phyloP scores from a whole-genome alignment of 2,113 vertebrate genomes.

The Glaucomys volans region DNA sequence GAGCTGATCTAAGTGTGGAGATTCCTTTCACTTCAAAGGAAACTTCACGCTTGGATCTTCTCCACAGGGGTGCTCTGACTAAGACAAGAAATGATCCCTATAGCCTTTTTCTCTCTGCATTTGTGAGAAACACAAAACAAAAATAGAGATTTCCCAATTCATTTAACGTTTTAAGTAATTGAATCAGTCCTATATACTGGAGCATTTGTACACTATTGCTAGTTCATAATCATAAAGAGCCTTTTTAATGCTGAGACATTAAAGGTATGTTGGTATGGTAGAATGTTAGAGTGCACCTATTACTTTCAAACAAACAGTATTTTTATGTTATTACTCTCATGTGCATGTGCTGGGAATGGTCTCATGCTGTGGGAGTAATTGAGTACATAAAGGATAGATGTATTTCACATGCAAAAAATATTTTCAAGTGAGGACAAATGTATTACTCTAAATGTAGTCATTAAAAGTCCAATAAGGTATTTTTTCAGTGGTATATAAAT shows the following conservation, averaged over 20 bases:
- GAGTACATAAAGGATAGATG: constrained; percentile 37
- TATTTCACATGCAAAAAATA: constrained; percentile 56
- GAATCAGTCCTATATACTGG: neutral
- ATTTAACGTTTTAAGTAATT: constrained; percentile 61
- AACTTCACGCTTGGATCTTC: constrained; percentile 72
- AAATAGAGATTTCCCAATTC: constrained; percentile 52
- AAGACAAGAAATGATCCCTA: constrained; percentile 69
- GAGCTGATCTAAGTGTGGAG: constrained; percentile 72
- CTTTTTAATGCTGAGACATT: constrained; percentile 45
- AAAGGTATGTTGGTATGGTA: neutral
- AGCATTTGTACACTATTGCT: neutral
- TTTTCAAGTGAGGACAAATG: constrained; percentile 51
- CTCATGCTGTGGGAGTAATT: constrained; percentile 67
- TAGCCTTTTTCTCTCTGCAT: constrained; percentile 14
- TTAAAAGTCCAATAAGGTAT: neutral
- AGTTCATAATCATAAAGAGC: constrained; percentile 17
- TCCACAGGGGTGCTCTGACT: constrained; percentile 71
- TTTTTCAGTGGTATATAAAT: constrained; percentile 37
- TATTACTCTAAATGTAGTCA: constrained; percentile 29
- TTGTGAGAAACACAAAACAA: constrained; percentile 66
- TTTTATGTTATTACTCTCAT: constrained; percentile 40
- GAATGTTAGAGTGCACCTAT: constrained; percentile 4
- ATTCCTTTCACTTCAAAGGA: constrained; percentile 81
- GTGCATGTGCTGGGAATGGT: neutral
- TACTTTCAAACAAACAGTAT: constrained; percentile 43